Percentiles rank a stretch among this genome's conserved stretches.
Conservation (phyloP, 1,140 invertebrate species). For the Hermatobates lingyangjiaoensis region DNA sequence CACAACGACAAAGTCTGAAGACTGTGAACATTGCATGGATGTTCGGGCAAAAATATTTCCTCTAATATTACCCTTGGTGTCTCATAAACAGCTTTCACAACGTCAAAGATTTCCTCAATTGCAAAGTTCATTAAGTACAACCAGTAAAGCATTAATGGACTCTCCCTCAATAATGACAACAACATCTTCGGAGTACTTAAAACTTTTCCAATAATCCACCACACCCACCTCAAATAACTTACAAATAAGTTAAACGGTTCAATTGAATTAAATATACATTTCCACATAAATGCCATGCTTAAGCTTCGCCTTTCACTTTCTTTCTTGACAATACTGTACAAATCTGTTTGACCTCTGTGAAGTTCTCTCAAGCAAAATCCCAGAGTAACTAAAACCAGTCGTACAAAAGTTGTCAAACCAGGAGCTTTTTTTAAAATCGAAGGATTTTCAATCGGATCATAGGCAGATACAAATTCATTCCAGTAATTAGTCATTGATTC, state of each 20-base stretch:
- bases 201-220: neutral
- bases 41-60: conserved; percentile 21
- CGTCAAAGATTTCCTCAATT: conserved; percentile 31
- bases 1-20: conserved; percentile 48
- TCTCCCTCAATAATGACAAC: neutral
- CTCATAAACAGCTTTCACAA: conserved; percentile 25
- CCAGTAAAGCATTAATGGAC: conserved; percentile 10
- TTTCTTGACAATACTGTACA: conserved; percentile 8
- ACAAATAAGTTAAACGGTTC: neutral
- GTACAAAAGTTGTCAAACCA: neutral
- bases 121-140: conserved; percentile 34
- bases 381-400: neutral
- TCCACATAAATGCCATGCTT: neutral
- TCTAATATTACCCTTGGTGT: conserved; percentile 37
- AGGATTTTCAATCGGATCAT: conserved; percentile 52
- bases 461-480: conserved; percentile 58
- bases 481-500: conserved; percentile 49
- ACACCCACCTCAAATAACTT: neutral
- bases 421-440: conserved; percentile 38
- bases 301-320: conserved; percentile 20
- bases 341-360: conserved; percentile 10
- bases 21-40: conserved; percentile 20
- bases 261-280: conserved; percentile 1
- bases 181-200: neutral
- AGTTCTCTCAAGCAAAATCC: neutral